Evolutionary conservation across 2,113 vertebrate species (phyloP), one percentile per base, ranked within the genome.

Genomic region (Dasyprocta punctata): DNA sequence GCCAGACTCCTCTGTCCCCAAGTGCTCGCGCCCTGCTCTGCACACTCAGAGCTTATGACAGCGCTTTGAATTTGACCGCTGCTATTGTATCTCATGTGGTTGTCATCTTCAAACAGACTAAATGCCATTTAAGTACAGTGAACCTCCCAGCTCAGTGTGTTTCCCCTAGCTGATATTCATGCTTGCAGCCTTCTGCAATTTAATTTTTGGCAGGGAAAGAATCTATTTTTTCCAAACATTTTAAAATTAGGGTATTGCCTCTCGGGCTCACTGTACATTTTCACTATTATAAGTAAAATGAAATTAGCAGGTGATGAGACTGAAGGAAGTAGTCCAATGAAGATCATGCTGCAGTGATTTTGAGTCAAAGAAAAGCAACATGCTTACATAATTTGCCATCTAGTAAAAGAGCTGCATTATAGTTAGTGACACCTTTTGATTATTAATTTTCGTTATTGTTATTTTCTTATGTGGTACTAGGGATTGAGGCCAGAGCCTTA

Each of bases 211-310:
- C 73, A 63, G n/a, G 28, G 22, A 73, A 87, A 73, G n/a, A 38
- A 47, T 78, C 16, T 86, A 14, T 9, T 60, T 90, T 86, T 83
- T 67, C 38, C 38, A 44, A 92, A 75, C 12, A 56, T 44, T 91
- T 28, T 58, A 65, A 87, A 86, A 73, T 60, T 83, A 86, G 4
- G 24, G 13, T 63, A 71, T 38, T 92, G 69, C 33, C 17, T 96
- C 28, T 16, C 67, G 47, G 28, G 19, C 10, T 47, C 47, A 84
- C 16, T 67, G 26, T 86, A 24, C 44, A 73, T 56, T 95, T 97
- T 94, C 28, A 90, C 38, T 61, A 63, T 67, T n/a, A 61, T 44
- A 82, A 88, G n/a, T 82, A 82, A 75, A 95, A 97, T 33, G 44
- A 94, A 97, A 92, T 44, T 92, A 92, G 24, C 52, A 95, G 67